Conservation (phyloP, 2,888 invertebrate genomes). For the Octodonta nipae region DNA sequence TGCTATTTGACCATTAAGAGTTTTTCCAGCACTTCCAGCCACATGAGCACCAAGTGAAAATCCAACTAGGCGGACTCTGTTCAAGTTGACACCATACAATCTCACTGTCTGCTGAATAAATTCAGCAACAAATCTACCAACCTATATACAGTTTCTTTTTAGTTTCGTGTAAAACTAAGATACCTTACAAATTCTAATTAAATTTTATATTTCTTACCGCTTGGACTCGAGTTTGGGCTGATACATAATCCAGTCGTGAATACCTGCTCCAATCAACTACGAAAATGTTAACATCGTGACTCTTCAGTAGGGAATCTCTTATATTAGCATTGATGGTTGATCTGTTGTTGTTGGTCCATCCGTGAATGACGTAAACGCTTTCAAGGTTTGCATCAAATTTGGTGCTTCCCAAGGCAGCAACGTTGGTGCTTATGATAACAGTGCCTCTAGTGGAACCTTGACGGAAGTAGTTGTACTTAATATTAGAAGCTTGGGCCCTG, state of each 20-base stretch:
- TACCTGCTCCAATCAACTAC: constrained; percentile 26
- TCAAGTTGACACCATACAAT: constrained; percentile 6
- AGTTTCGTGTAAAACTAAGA: neutral
- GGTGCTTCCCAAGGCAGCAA: neutral
- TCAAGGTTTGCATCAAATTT: constrained; percentile 4
- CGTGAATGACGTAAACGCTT: constrained; percentile 25
- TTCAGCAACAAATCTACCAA: constrained; percentile 19
- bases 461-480: no score
- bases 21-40: constrained; percentile 21
- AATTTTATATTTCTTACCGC: constrained; percentile 17
- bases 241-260: constrained; percentile 11
- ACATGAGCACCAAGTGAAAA: constrained; percentile 25
- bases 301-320: constrained; percentile 17
- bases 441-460: no score
- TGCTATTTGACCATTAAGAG: constrained; percentile 16
- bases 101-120: constrained; percentile 11
- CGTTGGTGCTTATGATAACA: no score
- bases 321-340: constrained; percentile 19
- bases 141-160: constrained; percentile 4
- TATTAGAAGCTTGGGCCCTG: no score
- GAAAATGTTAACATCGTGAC: constrained; percentile 24
- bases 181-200: no score
- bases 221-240: constrained; percentile 16
- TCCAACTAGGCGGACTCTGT: constrained; percentile 10
- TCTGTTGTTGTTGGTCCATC: constrained; percentile 22